A percentile compares a stretch with the other conserved stretches of the same genome.
Evolutionary conservation across 2,797 vertebrate genomes (phyloP).

Genomic region (Enteromius afrohamiltoni): DNA sequence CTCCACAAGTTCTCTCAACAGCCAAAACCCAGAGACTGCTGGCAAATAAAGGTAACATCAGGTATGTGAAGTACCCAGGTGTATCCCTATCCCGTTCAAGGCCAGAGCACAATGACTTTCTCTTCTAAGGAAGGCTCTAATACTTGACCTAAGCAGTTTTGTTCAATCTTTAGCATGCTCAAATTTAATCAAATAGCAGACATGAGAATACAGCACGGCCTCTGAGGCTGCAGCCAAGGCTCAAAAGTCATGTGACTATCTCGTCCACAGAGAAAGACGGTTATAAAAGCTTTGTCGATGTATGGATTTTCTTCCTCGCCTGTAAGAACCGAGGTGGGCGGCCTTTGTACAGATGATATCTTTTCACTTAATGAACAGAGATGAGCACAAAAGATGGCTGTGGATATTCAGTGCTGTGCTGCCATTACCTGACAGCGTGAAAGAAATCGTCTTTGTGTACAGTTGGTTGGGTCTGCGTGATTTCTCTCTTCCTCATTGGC

Average conservation of each 20-base stretch:
- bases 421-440: conserved; percentile 35
- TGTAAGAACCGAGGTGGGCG: conserved; percentile 21
- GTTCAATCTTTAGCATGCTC: conserved; percentile 36
- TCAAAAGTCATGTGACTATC: conserved; percentile 14
- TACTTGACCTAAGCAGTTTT: conserved; percentile 42
- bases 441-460: conserved; percentile 5
- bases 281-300: conserved; percentile 39
- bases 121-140: not conserved
- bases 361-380: conserved; percentile 30
- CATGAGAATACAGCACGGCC: not conserved
- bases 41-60: conserved; percentile 49
- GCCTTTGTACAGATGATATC: conserved; percentile 36
- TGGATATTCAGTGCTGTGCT: conserved; percentile 10
- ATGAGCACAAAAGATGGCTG: conserved; percentile 28
- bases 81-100: not conserved
- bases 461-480: conserved; percentile 28
- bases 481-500: not conserved
- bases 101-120: not conserved
- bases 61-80: conserved; percentile 23
- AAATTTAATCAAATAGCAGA: conserved; percentile 51
- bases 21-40: conserved; percentile 57
- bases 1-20: conserved; percentile 66
- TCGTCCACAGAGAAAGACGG: conserved; percentile 9
- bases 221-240: conserved; percentile 21
- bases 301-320: conserved; percentile 36